A percentile compares a stretch with the other conserved stretches of the same genome.
Conservation (phyloP, 1,140 invertebrate genomes). For the Medauroidea extradentata region DNA sequence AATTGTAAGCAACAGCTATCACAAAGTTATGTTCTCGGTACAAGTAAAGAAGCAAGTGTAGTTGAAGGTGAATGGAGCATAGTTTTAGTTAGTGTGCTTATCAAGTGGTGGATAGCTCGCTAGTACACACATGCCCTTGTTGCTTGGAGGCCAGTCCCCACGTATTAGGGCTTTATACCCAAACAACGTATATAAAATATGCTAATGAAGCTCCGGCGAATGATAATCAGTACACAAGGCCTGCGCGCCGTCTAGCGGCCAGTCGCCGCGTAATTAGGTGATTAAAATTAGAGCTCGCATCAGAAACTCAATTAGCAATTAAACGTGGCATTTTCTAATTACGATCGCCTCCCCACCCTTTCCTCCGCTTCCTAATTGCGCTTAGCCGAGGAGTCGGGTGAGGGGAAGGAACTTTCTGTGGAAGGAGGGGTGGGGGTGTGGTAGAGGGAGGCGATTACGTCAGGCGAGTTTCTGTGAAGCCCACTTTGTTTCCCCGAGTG, state of each 20-base stretch:
- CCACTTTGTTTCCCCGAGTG: too few species aligned
- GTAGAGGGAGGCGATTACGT: too few species aligned
- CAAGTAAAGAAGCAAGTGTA: too few species aligned
- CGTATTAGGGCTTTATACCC: neutral
- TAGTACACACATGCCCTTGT: too few species aligned
- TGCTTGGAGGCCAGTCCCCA: neutral
- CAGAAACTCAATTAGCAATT: conserved; percentile 61
- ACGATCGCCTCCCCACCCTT: conserved; percentile 36
- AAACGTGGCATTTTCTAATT: conserved; percentile 60
- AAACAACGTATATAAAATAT: conserved; percentile 10
- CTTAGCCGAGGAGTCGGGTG: conserved; percentile 23
- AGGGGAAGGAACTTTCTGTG: too few species aligned
- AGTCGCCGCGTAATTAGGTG: conserved; percentile 58
- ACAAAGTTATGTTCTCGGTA: too few species aligned
- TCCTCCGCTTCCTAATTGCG: conserved; percentile 53
- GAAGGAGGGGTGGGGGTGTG: too few species aligned
- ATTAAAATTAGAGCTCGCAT: conserved; percentile 60
- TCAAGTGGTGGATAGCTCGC: too few species aligned
- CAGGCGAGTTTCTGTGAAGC: too few species aligned
- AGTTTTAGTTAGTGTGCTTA: too few species aligned
- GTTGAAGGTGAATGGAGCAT: too few species aligned
- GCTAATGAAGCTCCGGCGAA: conserved; percentile 5
- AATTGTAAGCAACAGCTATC: too few species aligned
- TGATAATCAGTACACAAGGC: conserved; percentile 11
- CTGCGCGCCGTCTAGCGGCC: conserved; percentile 27